Evolutionary conservation across 2,113 vertebrate species (phyloP).

Genomic region (Heterotilapia buettikoferi): DNA sequence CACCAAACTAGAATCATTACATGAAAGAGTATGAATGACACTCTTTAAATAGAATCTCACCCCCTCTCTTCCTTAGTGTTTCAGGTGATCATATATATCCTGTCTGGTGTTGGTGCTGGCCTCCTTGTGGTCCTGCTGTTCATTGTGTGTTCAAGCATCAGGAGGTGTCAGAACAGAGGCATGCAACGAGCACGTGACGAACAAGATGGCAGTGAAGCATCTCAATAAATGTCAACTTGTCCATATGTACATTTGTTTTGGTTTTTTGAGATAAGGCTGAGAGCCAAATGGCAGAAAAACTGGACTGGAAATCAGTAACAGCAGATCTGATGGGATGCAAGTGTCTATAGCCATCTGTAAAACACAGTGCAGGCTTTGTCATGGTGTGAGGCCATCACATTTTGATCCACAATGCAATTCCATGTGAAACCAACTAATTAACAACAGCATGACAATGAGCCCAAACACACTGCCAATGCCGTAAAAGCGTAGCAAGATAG

Average conservation of each 20-base stretch:
- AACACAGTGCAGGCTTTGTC: neutral
- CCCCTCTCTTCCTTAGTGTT: constrained; percentile 17
- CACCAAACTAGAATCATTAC: neutral
- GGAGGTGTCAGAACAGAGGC: neutral
- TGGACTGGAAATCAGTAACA: neutral
- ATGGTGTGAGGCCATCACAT: neutral
- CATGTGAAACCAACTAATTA: neutral
- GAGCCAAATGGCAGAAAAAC: neutral
- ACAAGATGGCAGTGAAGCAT: neutral
- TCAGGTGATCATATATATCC: neutral
- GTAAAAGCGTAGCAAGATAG: neutral
- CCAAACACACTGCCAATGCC: neutral
- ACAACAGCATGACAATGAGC: neutral
- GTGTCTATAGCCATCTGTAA: neutral
- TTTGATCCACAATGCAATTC: neutral
- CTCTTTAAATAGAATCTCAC: neutral
- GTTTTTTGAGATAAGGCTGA: neutral
- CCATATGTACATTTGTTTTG: neutral
- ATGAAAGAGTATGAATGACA: neutral
- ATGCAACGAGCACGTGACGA: neutral
- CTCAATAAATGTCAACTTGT: constrained; percentile 31
- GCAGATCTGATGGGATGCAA: neutral
- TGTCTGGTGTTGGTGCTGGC: constrained; percentile 1
- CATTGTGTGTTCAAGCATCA: neutral
- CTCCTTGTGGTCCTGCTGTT: constrained; percentile 24